phyloP scores from a whole-genome alignment of 2,888 invertebrate species.

The Norana najaformis region DNA sequence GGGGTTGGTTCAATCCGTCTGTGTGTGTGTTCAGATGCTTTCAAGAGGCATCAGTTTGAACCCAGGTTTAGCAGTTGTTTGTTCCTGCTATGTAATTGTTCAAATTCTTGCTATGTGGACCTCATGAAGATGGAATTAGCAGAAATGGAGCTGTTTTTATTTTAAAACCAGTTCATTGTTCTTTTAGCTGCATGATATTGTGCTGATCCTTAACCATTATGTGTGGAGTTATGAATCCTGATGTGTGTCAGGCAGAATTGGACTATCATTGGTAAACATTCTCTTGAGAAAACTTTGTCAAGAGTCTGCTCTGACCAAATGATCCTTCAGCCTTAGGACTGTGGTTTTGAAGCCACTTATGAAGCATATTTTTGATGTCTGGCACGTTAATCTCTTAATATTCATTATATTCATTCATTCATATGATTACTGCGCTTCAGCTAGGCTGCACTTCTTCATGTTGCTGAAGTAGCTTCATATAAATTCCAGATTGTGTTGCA shows the following conservation, averaged over 20 bases:
- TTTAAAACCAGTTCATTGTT: not conserved
- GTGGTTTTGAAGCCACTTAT: not conserved
- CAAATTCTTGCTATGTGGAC: not conserved
- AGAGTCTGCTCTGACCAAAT: not conserved
- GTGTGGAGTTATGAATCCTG: not conserved
- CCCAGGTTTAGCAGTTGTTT: not conserved
- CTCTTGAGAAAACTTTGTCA: not conserved
- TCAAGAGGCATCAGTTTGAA: too few relatives aligned
- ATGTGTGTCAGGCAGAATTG: not conserved
- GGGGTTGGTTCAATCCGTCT: not conserved
- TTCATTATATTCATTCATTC: too few relatives aligned
- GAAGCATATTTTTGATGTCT: too few relatives aligned
- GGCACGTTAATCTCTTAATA: too few relatives aligned
- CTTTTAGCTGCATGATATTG: not conserved
- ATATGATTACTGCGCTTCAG: not conserved
- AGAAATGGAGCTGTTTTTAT: not conserved
- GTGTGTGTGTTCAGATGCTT: not conserved
- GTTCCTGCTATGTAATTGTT: not conserved
- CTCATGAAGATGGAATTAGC: not conserved
- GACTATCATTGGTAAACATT: not conserved
- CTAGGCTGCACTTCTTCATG: not conserved
- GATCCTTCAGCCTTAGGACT: not conserved
- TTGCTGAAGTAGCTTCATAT: not conserved
- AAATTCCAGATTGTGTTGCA: slow-evolving; percentile 1
- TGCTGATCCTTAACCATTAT: not conserved